Evolutionary conservation across 2,113 vertebrate genomes (phyloP).

Genomic region (Rhea pennata): DNA sequence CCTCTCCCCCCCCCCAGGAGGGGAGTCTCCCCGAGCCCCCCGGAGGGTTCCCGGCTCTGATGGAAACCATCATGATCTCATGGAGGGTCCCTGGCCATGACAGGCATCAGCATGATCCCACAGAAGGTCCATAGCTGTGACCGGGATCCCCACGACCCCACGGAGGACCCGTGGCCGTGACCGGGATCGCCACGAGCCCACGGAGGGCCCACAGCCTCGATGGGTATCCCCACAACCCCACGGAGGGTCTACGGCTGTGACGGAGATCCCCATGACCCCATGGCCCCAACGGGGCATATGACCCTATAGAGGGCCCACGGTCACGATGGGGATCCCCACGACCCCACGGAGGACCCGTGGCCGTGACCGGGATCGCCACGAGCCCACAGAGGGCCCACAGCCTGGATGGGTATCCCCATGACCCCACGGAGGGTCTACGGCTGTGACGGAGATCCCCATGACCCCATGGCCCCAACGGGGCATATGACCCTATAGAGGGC

Average conservation of each 20-base stretch:
- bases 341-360: background rate
- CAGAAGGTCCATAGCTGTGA: too few species aligned
- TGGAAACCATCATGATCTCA: fast-evolving
- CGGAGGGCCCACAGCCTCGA: background rate
- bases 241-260: background rate
- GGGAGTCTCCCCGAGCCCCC: too few species aligned
- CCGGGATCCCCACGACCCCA: too few species aligned
- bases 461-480: too few species aligned
- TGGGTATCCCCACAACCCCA: fast-evolving
- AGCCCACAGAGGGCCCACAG: fast-evolving
- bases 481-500: too few species aligned
- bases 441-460: background rate
- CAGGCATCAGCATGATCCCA: too few species aligned
- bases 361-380: too few species aligned
- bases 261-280: background rate
- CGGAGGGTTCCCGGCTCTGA: background rate
- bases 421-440: too few species aligned
- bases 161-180: too few species aligned
- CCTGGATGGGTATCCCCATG: fast-evolving
- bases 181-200: too few species aligned
- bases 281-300: too few species aligned
- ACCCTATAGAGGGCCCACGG: background rate
- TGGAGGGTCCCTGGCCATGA: background rate
- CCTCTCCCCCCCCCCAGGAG: too few species aligned
- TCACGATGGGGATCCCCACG: fast-evolving